Conservation (phyloP, 2,888 invertebrate genomes). For the Pyrrhia umbra region DNA sequence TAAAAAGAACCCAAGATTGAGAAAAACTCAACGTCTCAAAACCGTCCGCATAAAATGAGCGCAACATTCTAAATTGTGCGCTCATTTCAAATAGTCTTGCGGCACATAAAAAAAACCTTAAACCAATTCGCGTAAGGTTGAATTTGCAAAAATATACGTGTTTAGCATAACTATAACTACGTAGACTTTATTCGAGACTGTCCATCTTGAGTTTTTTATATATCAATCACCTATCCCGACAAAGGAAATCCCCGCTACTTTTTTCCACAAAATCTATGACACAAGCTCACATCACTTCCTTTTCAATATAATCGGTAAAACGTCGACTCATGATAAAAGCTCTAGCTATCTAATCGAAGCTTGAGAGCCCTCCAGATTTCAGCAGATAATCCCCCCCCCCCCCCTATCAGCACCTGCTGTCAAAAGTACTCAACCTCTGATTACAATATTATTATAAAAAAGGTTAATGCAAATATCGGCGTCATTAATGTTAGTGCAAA, state of each 20-base stretch:
- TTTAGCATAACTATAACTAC: too few species aligned
- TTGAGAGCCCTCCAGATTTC: conserved; percentile 35
- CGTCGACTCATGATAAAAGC: conserved; percentile 18
- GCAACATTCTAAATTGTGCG: too few species aligned
- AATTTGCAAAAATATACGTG: too few species aligned
- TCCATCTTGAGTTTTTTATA: too few species aligned
- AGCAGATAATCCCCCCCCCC: conserved; percentile 37
- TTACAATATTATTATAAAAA: conserved; percentile 26
- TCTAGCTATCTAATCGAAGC: conserved; percentile 26
- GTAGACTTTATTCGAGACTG: too few species aligned
- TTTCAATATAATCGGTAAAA: conserved; percentile 44
- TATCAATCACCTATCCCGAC: too few species aligned
- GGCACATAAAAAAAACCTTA: too few species aligned
- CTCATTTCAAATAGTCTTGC: too few species aligned
- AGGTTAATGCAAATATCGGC: conserved; percentile 2
- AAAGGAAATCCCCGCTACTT: conserved; percentile 13
- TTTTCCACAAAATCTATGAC: conserved; percentile 16
- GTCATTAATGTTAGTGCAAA: conserved; percentile 7
- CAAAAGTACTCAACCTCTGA: conserved; percentile 36
- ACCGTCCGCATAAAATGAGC: too few species aligned
- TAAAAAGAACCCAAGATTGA: too few species aligned
- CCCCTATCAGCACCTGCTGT: conserved; percentile 33
- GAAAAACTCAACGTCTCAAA: too few species aligned
- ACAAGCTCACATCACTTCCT: conserved; percentile 26
- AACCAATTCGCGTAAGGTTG: too few species aligned